These are phyloP conservation scores for Elmis aenea DNA, from an alignment of 2,888 invertebrate genomes.

Conservation along the genomic window DNA sequence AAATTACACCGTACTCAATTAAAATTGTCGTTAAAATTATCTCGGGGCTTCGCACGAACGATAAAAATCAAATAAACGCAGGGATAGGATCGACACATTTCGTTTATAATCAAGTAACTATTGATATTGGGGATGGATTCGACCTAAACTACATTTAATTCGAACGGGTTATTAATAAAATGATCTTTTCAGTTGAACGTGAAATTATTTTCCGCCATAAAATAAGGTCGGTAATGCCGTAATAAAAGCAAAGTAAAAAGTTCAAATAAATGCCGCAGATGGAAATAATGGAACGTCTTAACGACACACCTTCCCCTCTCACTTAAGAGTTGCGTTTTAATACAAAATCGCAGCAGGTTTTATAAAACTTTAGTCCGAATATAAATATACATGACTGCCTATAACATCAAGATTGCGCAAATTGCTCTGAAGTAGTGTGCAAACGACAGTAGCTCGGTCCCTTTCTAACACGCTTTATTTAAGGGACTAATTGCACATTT, in stretches of 20 bases:
- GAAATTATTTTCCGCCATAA: conserved; percentile 20
- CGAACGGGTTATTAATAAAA: too few species aligned
- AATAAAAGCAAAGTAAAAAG: conserved; percentile 42
- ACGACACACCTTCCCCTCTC: conserved; percentile 34
- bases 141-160: too few species aligned
- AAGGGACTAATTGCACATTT: conserved; percentile 35
- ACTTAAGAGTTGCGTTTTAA: conserved; percentile 37
- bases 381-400: conserved; percentile 45
- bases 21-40: too few species aligned
- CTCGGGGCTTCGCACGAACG: too few species aligned
- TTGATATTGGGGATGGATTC: too few species aligned
- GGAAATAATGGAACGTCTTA: conserved; percentile 48
- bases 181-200: too few species aligned
- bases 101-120: too few species aligned
- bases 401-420: conserved; percentile 44
- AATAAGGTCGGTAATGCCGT: conserved; percentile 25
- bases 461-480: conserved; percentile 20
- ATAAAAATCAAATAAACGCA: too few species aligned
- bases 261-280: conserved; percentile 44
- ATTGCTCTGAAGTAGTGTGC: conserved; percentile 37
- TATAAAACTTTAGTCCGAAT: conserved; percentile 41
- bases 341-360: conserved; percentile 41
- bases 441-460: conserved; percentile 31
- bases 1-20: too few species aligned
- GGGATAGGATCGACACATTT: too few species aligned